Evolutionary conservation across 2,888 invertebrate genomes (phyloP).

Genomic region (Elysia crispata): DNA sequence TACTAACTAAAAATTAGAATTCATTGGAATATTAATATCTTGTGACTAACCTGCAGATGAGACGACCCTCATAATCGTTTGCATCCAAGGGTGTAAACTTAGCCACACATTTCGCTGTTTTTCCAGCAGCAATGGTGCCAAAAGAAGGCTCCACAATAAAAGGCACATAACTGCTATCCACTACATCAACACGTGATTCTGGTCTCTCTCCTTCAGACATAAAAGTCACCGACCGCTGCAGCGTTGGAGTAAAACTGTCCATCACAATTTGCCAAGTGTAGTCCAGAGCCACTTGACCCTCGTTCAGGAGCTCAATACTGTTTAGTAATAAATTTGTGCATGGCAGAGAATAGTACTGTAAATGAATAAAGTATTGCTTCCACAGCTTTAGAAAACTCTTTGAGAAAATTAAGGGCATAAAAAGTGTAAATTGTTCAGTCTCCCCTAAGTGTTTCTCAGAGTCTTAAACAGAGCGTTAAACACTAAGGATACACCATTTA

Average conservation of each 20-base stretch:
- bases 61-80: conserved; percentile 74
- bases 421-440: too few species aligned
- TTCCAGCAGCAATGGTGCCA: conserved; percentile 73
- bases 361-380: too few species aligned
- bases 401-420: too few species aligned
- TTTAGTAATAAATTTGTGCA: not conserved
- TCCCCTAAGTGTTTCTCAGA: too few species aligned
- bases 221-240: conserved; percentile 72
- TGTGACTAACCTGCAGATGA: conserved; percentile 74
- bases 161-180: conserved; percentile 72
- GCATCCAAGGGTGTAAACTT: conserved; percentile 76
- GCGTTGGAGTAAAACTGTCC: conserved; percentile 71
- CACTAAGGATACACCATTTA: too few species aligned
- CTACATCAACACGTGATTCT: conserved; percentile 66
- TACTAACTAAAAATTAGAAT: too few species aligned
- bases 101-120: conserved; percentile 68
- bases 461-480: too few species aligned
- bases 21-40: too few species aligned
- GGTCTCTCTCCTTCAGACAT: conserved; percentile 70
- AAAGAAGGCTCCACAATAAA: conserved; percentile 75
- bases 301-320: conserved; percentile 73
- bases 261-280: conserved; percentile 76
- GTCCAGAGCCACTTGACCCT: conserved; percentile 72
- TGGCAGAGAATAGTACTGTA: too few species aligned
- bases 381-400: too few species aligned